Conservation (phyloP, 2,888 invertebrate genomes). For the Cyrtodaria siliqua region DNA sequence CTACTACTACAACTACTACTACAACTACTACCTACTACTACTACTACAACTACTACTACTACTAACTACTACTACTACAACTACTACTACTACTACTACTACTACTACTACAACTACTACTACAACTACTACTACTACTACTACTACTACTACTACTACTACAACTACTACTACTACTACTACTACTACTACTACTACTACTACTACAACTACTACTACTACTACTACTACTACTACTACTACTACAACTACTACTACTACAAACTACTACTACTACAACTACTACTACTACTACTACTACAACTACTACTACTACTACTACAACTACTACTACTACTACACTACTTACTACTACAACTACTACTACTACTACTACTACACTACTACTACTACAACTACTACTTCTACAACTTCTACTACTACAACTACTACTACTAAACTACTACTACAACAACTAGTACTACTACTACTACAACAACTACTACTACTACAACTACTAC, state of each 20-base stretch:
- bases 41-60: slow-evolving; percentile 2
- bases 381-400: neutral
- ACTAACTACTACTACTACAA: neutral
- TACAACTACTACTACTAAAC: neutral
- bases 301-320: neutral
- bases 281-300: neutral
- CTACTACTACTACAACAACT: neutral
- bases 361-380: slow-evolving; percentile 1
- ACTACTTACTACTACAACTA: neutral
- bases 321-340: neutral
- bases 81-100: no score
- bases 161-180: neutral
- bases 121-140: slow-evolving; percentile 4
- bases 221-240: neutral
- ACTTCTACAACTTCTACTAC: no score
- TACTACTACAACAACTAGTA: neutral
- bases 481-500: neutral
- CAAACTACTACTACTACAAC: neutral
- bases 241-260: slow-evolving; percentile 1
- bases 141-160: slow-evolving; percentile 1
- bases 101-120: slow-evolving; percentile 3
- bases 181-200: neutral
- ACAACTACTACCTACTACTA: slow-evolving; percentile 6
- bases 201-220: slow-evolving; percentile 6
- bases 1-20: slow-evolving; percentile 3